A percentile compares a stretch with the other conserved stretches of the same genome.
Evolutionary conservation across 1,140 invertebrate species (phyloP).

Genomic region (Tenebrio molitor): DNA sequence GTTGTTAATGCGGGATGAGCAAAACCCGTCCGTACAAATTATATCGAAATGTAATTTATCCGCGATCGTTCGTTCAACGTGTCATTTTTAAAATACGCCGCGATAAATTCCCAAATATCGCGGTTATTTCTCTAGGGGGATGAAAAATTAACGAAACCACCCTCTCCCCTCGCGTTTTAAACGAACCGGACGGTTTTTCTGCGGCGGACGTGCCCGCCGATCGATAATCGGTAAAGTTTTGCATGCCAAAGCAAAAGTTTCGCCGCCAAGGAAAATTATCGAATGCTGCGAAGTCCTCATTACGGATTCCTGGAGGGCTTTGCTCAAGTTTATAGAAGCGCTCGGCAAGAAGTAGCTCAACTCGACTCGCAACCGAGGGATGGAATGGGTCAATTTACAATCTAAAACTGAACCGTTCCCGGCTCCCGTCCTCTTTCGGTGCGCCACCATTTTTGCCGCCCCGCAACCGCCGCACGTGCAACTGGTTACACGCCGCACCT

Average conservation of each 20-base stretch:
- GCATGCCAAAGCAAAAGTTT: constrained; percentile 57
- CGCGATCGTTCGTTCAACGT: not conserved
- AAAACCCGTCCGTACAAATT: constrained; percentile 11
- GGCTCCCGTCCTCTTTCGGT: too few species aligned
- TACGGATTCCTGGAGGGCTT: constrained; percentile 55
- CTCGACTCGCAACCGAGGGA: constrained; percentile 20
- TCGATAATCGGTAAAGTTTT: constrained; percentile 55
- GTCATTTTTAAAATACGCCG: constrained; percentile 10
- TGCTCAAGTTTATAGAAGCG: constrained; percentile 51
- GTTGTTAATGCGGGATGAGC: constrained; percentile 18
- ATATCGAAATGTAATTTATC: constrained; percentile 36
- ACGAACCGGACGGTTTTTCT: constrained; percentile 29
- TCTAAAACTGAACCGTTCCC: constrained; percentile 27
- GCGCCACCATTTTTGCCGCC: too few species aligned
- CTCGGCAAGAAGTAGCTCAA: constrained; percentile 43
- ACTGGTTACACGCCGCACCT: too few species aligned
- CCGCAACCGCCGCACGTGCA: too few species aligned
- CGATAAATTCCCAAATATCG: constrained; percentile 25
- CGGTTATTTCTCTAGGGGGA: constrained; percentile 37
- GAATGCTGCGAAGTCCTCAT: constrained; percentile 55
- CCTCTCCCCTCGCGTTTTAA: not conserved
- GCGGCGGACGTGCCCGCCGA: constrained; percentile 20
- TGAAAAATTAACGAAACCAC: constrained; percentile 15
- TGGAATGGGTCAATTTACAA: constrained; percentile 54
- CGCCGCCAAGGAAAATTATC: constrained; percentile 55